Base-by-base conservation (phyloP, 2,113 vertebrate species). In the Phaethornis superciliosus region DNA sequence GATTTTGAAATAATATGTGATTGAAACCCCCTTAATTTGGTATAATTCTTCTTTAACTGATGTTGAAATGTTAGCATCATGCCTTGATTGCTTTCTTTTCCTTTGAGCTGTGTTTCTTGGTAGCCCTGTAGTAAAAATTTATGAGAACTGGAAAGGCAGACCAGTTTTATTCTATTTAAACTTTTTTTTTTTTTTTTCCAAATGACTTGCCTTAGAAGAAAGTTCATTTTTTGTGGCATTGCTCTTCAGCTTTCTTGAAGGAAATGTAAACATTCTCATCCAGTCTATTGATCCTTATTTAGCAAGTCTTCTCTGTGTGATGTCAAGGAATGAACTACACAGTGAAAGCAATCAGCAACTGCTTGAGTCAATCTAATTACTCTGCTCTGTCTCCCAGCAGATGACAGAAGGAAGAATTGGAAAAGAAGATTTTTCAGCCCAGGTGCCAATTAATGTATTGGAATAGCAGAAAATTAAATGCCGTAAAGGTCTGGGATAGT, bases 401-500 rank as follows among this genome's bases (percentile, higher is more conserved):
- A 91, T 85, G 92, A 95, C 60, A 85, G 82, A 80, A 80, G 81
- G 67, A 80, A 87, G 64, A 92, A 96, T 77, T 74, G 63, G 55
- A 90, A 89, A 95, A 85, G 44, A 71, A 69, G 51, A 69, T 83
- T 89, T 95, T 85, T 93, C 78, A 78, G 77, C 52, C 63, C 9
- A 85, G 80, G 54, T 95, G 75, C 64, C 91, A 91, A 40, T 89
- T 60, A 5, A 0, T 93, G 16, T 88, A 58, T 91, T 96, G 95
- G 70, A 93, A 72, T 75, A 55, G 55, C 93, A 91, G 92, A 91
- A 96, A 95, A 94, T 96, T 92, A 96, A 96, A 85, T 97, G 84
- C 68, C 5, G 3, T 59, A 58, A 82, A 91, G 80, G 81, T 88
- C 35, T 21, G 68, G 71, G 49, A 69, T 78, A 90, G 72, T 9